Evolutionary conservation across 1,140 invertebrate species (phyloP).

Genomic region (Bombus breviceps): DNA sequence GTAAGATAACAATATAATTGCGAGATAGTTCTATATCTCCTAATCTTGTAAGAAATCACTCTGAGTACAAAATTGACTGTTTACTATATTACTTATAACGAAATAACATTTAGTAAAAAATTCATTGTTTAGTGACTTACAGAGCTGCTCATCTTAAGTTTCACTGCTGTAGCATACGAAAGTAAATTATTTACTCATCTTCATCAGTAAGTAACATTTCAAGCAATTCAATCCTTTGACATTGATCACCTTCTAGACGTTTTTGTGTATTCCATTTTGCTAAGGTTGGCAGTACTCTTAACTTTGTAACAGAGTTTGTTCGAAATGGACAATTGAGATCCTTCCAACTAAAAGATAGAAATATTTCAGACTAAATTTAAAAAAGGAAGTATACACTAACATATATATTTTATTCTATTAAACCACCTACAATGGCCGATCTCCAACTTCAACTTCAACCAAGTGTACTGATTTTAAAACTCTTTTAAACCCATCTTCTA

Average conservation of each 20-base stretch:
- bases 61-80: background rate
- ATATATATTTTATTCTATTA: background rate
- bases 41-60: background rate
- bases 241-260: constrained; percentile 88
- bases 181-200: constrained; percentile 73
- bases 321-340: constrained; percentile 89
- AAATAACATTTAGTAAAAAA: background rate
- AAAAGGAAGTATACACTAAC: background rate
- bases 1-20: constrained; percentile 8
- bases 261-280: constrained; percentile 88
- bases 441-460: constrained; percentile 88
- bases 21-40: background rate
- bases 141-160: background rate
- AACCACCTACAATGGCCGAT: constrained; percentile 85
- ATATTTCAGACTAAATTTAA: background rate
- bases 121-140: constrained; percentile 7
- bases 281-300: constrained; percentile 89
- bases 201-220: constrained; percentile 86
- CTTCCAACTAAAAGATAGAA: constrained; percentile 86
- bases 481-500: constrained; percentile 85
- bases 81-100: too few relatives aligned
- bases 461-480: constrained; percentile 84
- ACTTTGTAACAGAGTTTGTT: constrained; percentile 85
- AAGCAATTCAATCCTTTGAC: constrained; percentile 86
- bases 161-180: constrained; percentile 14